Percentiles rank a stretch among this genome's conserved stretches.
Conservation (phyloP, 2,113 vertebrate genomes). For the Galeopterus variegatus region DNA sequence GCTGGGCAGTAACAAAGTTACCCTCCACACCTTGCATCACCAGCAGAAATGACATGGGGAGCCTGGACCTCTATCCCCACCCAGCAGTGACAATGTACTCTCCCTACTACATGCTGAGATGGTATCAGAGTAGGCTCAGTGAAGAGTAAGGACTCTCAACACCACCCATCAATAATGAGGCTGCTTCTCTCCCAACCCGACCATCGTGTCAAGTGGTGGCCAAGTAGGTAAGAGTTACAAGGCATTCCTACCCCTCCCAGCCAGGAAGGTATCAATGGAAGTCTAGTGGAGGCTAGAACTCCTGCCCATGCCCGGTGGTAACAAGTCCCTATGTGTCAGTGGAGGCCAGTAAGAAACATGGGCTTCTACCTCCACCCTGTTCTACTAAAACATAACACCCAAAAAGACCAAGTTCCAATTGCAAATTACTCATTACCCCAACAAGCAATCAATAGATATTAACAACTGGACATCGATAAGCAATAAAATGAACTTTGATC, state of each 20-base stretch:
- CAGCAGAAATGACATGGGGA: neutral
- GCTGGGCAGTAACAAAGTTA: neutral
- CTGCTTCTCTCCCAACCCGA: accelerated
- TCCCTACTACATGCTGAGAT: accelerated
- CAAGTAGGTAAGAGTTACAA: accelerated
- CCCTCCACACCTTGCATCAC: accelerated
- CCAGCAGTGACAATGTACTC: neutral
- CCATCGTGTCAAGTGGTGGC: accelerated
- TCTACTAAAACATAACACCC: neutral
- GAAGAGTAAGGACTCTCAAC: neutral
- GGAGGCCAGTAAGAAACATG: neutral
- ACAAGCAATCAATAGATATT: neutral
- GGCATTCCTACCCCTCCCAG: neutral
- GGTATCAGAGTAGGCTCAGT: neutral
- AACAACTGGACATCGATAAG: neutral
- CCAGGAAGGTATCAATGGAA: neutral
- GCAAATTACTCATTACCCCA: neutral
- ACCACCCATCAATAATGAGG: neutral
- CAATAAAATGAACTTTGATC: neutral
- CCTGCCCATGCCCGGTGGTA: neutral
- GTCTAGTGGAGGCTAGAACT: neutral
- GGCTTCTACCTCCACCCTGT: neutral
- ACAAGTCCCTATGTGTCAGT: neutral
- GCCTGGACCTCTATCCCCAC: accelerated
- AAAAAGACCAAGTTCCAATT: neutral